Conservation (phyloP, 64 coral and sea anemone species). For the Exaiptasia diaphana region DNA sequence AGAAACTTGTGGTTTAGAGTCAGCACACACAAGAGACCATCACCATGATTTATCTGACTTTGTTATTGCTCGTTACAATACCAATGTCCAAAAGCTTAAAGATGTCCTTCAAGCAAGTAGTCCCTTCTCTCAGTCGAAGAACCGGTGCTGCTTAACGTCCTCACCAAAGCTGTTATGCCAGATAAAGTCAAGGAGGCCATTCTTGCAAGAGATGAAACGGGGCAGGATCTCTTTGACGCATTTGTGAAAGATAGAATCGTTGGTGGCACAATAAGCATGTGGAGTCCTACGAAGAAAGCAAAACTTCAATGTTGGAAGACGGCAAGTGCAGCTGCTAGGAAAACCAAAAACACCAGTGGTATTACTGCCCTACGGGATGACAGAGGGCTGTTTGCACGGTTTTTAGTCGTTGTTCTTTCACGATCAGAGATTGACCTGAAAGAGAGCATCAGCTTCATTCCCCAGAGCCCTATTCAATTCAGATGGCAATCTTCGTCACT, state of each 20-base stretch:
- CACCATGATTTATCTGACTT: slow-evolving; percentile 21
- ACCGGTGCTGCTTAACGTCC: background rate
- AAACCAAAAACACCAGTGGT: background rate
- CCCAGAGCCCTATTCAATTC: slow-evolving; percentile 30
- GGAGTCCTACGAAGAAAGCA: slow-evolving; percentile 30
- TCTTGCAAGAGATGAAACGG: background rate
- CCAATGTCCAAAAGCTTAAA: slow-evolving; percentile 16
- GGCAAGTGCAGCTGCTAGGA: background rate
- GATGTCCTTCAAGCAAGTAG: slow-evolving; percentile 12
- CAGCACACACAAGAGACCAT: background rate
- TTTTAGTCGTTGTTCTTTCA: slow-evolving; percentile 36
- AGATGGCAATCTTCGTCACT: slow-evolving; percentile 35
- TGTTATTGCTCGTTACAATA: background rate
- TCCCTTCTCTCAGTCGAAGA: slow-evolving; percentile 1
- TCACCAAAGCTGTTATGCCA: slow-evolving; percentile 43
- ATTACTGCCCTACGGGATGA: slow-evolving; percentile 35
- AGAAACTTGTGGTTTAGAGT: background rate
- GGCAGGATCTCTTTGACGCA: background rate
- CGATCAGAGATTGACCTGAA: slow-evolving; percentile 36
- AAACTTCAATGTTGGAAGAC: slow-evolving; percentile 11
- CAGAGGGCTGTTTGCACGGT: slow-evolving; percentile 34
- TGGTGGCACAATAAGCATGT: background rate
- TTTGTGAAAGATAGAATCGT: slow-evolving; percentile 21
- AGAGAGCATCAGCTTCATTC: slow-evolving; percentile 31
- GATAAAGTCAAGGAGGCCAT: background rate